Percentiles rank a stretch among this genome's conserved stretches.
These are phyloP conservation scores for Drosophila persimilis DNA, from an alignment of 1,140 invertebrate genomes.

Conservation along the genomic window DNA sequence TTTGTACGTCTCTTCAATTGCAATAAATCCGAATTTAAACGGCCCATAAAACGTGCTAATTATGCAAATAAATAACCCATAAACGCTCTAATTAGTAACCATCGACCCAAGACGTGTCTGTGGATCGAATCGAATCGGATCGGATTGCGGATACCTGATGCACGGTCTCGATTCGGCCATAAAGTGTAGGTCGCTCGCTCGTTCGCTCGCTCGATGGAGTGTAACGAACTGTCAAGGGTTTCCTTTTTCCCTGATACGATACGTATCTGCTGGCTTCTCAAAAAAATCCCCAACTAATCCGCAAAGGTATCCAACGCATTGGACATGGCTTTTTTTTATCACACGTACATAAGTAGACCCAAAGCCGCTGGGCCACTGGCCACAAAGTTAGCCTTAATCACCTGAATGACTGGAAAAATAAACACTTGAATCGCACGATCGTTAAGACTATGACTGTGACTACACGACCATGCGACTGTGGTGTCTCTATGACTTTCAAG, in stretches of 20 bases:
- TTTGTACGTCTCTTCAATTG: slow-evolving; percentile 66
- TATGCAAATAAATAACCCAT: slow-evolving; percentile 71
- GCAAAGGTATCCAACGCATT: not conserved
- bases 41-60: slow-evolving; percentile 75
- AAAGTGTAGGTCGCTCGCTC: not conserved
- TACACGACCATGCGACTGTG: slow-evolving; percentile 1
- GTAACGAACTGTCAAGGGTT: slow-evolving; percentile 11
- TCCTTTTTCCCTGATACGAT: not conserved
- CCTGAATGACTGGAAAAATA: slow-evolving; percentile 16
- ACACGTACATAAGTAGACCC: slow-evolving; percentile 21
- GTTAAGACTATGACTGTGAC: slow-evolving; percentile 18
- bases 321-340: slow-evolving; percentile 5
- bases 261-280: too few species aligned
- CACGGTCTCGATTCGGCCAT: not conserved
- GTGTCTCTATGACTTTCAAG: slow-evolving; percentile 32
- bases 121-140: not conserved
- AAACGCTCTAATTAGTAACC: slow-evolving; percentile 73
- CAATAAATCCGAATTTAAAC: slow-evolving; percentile 76
- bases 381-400: slow-evolving; percentile 41
- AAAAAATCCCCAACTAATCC: slow-evolving; percentile 21
- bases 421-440: slow-evolving; percentile 41
- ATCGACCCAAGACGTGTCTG: slow-evolving; percentile 63
- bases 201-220: not conserved
- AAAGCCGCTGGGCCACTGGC: slow-evolving; percentile 5
- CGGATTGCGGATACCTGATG: not conserved